Base-by-base conservation (phyloP, 2,888 invertebrate genomes). In the Microctonus hyperodae region DNA sequence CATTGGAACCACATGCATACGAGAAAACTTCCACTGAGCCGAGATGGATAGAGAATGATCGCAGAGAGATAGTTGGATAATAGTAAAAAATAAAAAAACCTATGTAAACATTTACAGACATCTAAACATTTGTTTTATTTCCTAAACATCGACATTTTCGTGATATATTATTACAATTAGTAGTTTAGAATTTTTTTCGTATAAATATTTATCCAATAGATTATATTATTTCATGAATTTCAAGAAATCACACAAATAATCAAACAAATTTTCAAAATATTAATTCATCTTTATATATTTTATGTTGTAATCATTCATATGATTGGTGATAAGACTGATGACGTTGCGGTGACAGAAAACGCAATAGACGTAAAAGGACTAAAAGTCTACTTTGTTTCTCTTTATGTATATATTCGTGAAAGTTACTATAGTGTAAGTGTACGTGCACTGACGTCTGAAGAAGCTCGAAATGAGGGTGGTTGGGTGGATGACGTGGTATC, bases 381-480 rank as follows among this genome's bases (percentile, higher is more conserved):
- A 28, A 37, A 48, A 44, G 16, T 16, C n/a, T 22, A n/a, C n/a
- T n/a, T n/a, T 13, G 6, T 65, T 66, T 66, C 53, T n/a, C 31
- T 31, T 61, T 22, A 4, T 7, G 61, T 16, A 28, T 35, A 25
- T 59, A 40, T 28, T 7, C 16, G 51, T 56, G 22, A 56, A 33
- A 5, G 20, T 56, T 7, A 28, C 53, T 33, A n/a, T 33, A 13
- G 62, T 53, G 16, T n/a, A 28, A 28, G 23, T 55, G 68, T 35
- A 58, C 22, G 59, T 64, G 73, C 61, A 70, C 62, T 67, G 70
- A 13, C n/a, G 74, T 69, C 67, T 35, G 60, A 72, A 71, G 68
- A 72, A 73, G 73, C 70, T 72, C 71, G 71, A 68, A 70, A 59
- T 61, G 69, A 64, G 65, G 59, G 37, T 63, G 61, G 44, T 35